These are phyloP conservation scores for Thunnus maccoyii DNA, from an alignment of 2,113 vertebrate genomes.

Conservation along the genomic window DNA sequence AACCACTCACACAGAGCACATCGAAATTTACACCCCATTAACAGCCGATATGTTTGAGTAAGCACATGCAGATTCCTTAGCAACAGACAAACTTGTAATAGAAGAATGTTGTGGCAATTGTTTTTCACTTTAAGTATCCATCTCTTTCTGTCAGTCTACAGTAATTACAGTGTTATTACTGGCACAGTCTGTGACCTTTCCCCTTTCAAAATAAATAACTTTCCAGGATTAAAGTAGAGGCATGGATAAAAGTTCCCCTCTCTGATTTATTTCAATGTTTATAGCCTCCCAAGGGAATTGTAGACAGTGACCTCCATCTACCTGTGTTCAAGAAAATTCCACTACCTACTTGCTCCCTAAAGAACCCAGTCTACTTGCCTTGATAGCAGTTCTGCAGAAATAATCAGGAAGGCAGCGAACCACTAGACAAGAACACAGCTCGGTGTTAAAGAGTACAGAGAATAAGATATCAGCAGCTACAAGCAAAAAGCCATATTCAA, in stretches of 20 bases:
- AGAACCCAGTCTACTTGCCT: conserved; percentile 33
- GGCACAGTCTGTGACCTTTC: conserved; percentile 34
- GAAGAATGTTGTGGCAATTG: conserved; percentile 27
- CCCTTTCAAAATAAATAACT: conserved; percentile 57
- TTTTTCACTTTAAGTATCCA: conserved; percentile 42
- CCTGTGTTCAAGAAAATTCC: conserved; percentile 36
- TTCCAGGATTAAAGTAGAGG: conserved; percentile 40
- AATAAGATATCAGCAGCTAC: conserved; percentile 19
- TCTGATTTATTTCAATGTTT: conserved; percentile 61
- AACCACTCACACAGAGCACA: not conserved
- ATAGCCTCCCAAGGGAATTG: conserved; percentile 48
- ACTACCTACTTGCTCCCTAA: conserved; percentile 21
- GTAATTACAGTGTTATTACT: conserved; percentile 63
- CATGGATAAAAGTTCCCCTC: conserved; percentile 39
- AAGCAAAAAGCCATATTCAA: conserved; percentile 4
- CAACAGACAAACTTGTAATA: conserved; percentile 9
- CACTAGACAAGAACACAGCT: conserved; percentile 8
- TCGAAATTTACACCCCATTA: not conserved
- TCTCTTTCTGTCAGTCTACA: conserved; percentile 33
- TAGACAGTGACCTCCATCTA: conserved; percentile 62
- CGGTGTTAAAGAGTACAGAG: conserved; percentile 1
- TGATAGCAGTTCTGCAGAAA: conserved; percentile 23
- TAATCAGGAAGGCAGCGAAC: conserved; percentile 11
- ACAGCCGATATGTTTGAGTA: not conserved
- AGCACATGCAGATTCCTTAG: not conserved